phyloP scores from a whole-genome alignment of 2,888 invertebrate genomes.

The Dermolepida albohirtum region DNA sequence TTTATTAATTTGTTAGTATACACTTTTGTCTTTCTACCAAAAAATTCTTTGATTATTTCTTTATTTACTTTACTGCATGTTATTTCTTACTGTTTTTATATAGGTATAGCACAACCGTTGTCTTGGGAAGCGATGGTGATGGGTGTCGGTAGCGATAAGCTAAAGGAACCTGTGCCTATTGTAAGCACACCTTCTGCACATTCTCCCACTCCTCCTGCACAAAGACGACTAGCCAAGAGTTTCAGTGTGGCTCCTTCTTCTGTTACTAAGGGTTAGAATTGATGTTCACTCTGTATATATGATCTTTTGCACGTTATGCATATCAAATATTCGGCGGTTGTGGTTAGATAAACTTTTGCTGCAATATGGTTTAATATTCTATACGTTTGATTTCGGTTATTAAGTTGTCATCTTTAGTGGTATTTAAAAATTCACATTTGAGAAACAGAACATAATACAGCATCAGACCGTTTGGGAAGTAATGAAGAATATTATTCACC shows the following conservation, averaged over 20 bases:
- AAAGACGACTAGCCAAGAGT: slow-evolving; percentile 90
- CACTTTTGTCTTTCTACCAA: no score
- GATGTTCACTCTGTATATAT: slow-evolving; percentile 5
- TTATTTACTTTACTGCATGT: slow-evolving; percentile 19
- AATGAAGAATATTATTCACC: slow-evolving; percentile 13
- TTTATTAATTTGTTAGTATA: no score
- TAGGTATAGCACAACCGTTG: slow-evolving; percentile 67
- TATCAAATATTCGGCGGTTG: not conserved
- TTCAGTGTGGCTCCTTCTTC: slow-evolving; percentile 87
- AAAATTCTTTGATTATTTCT: no score
- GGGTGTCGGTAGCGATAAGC: slow-evolving; percentile 63
- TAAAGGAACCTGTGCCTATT: slow-evolving; percentile 56
- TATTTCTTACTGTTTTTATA: slow-evolving; percentile 49
- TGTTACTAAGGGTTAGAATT: slow-evolving; percentile 70
- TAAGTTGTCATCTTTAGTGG: not conserved
- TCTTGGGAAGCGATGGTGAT: slow-evolving; percentile 67
- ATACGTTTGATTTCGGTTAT: no score
- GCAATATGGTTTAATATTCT: no score
- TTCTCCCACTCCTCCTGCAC: slow-evolving; percentile 85
- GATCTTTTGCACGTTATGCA: not conserved
- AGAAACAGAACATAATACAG: no score
- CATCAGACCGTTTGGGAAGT: not conserved
- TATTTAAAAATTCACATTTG: not conserved
- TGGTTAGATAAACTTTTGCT: not conserved
- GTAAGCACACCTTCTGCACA: slow-evolving; percentile 67